Base-by-base conservation (phyloP, 2,888 invertebrate genomes). In the Acanthosepion pharaonis region DNA sequence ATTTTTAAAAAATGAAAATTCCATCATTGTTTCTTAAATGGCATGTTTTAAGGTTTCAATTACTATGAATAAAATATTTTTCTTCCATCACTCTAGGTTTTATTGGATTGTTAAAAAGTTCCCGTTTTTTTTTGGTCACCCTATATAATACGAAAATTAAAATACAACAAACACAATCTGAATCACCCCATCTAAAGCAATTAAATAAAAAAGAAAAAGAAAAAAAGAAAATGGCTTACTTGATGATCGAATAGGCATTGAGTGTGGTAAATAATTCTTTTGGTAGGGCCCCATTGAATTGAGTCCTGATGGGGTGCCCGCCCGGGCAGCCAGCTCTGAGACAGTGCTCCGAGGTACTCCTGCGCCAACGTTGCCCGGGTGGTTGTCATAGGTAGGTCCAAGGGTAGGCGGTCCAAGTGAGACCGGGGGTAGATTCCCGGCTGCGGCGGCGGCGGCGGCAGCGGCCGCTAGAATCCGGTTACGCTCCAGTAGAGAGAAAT, bases 321-420 rank as follows among this genome's bases (percentile, higher is more conserved):
- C 53, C n/a, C 93, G 93, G 49, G 93, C 93, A 48, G 93, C 93
- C 49, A 93, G 93, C 48, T 93, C 93, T n/a, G 93, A 93, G 53
- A 93, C 93, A n/a, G 93, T 93, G 42, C 92, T 93, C 92, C 92
- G 92, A 93, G 92, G 92, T 53, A 93, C 92, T 93, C 92, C 92
- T 49, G 92, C 92, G 51, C 51, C 49, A 49, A 93, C 92, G 53
- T 25, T 93, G 18, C 51, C 51, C 49, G 51, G 92, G 92, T 93
- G 92, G 92, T 49, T 93, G 5, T 93, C 92, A 93, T 93, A 93
- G 49, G 49, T 93, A 51, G 92, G 92, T 93, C 92, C 92, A 49
- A 93, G 92, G 9, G 49, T 25, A 9, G 92, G 92, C 49, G 92
- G 92, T 51, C 92, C 92, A 5, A 93, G 53, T 51, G 92, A 93